A percentile compares a stretch with the other conserved stretches of the same genome.
phyloP scores from a whole-genome alignment of 2,113 vertebrate genomes.

The Ursus arctos region DNA sequence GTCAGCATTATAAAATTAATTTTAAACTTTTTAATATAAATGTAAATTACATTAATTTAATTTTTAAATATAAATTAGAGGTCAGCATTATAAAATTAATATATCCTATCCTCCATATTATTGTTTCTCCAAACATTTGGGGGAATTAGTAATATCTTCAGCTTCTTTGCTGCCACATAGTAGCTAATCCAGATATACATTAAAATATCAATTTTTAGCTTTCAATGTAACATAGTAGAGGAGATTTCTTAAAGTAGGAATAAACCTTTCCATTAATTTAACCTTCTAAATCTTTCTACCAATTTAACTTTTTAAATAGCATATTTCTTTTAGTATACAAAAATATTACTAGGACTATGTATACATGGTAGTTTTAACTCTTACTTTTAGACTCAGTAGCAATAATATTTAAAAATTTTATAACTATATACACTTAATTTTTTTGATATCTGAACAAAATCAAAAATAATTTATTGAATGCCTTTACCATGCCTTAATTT shows the following conservation, averaged over 20 bases:
- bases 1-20: slow-evolving; percentile 37
- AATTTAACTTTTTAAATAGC: slow-evolving; percentile 32
- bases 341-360: background rate
- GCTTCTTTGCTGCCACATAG: slow-evolving; percentile 81
- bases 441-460: slow-evolving; percentile 44
- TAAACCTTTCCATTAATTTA: slow-evolving; percentile 29
- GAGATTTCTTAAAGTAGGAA: slow-evolving; percentile 50
- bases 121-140: background rate
- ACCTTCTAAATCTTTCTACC: background rate
- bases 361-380: background rate
- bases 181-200: slow-evolving; percentile 59
- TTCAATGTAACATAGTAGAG: background rate
- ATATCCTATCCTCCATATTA: background rate
- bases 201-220: slow-evolving; percentile 7
- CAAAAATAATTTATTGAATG: background rate
- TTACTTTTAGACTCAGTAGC: slow-evolving; percentile 24
- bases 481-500: background rate
- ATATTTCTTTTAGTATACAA: background rate
- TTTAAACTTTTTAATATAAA: too few relatives aligned
- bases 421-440: slow-evolving; percentile 22
- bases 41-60: background rate
- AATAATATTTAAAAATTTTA: slow-evolving; percentile 39
- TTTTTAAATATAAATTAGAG: background rate
- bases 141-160: background rate
- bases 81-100: slow-evolving; percentile 33